Evolutionary conservation across 1,140 invertebrate species (phyloP).

Genomic region (Pseudomyrmex sp.): DNA sequence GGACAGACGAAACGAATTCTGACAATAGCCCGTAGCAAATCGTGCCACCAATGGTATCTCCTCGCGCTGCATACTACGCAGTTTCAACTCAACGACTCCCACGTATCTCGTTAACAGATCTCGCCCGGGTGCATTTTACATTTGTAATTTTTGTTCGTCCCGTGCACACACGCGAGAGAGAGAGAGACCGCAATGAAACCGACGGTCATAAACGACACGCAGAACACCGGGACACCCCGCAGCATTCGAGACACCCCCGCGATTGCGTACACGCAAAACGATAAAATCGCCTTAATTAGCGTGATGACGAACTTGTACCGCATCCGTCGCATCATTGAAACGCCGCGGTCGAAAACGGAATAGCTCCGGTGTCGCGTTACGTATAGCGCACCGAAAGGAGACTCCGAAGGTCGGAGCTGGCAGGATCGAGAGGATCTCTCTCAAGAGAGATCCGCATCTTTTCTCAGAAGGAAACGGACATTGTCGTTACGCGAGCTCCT

Average conservation of each 20-base stretch:
- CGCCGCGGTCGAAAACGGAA: conserved; percentile 27
- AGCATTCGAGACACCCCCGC: conserved; percentile 30
- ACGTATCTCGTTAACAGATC: conserved; percentile 17
- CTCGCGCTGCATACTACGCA: background rate
- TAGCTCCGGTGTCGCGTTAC: conserved; percentile 35
- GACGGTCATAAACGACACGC: background rate
- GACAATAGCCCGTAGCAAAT: background rate
- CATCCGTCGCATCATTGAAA: background rate
- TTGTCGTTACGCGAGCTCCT: conserved; percentile 43
- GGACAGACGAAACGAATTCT: conserved; percentile 16
- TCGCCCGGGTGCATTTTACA: conserved; percentile 14
- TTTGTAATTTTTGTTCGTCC: conserved; percentile 22
- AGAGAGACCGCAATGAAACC: conserved; percentile 2
- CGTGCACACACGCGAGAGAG: background rate
- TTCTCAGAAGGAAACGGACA: conserved; percentile 41
- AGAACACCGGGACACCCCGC: background rate
- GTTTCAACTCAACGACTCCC: conserved; percentile 8
- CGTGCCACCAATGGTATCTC: background rate
- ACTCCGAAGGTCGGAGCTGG: conserved; percentile 15
- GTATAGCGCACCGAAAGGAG: conserved; percentile 31
- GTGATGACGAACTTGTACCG: background rate
- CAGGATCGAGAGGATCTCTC: conserved; percentile 16
- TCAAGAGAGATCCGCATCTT: conserved; percentile 27
- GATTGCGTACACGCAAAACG: conserved; percentile 5
- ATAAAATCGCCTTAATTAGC: conserved; percentile 63